Evolutionary conservation across 1,140 invertebrate genomes (phyloP).

Genomic region (Saxidomus purpurata): DNA sequence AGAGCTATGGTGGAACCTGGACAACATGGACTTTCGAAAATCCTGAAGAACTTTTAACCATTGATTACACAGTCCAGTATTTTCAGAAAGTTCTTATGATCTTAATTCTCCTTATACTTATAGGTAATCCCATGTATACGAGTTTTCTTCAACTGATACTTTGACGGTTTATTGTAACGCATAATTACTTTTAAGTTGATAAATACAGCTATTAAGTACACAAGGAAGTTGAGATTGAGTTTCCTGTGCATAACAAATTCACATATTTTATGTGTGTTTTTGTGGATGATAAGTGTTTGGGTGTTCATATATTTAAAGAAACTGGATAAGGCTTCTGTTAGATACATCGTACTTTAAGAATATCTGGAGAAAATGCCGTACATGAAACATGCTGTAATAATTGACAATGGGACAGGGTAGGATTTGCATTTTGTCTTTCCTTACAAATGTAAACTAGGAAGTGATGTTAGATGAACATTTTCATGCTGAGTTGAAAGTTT

Average conservation of each 20-base stretch:
- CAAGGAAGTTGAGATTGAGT: slow-evolving; percentile 27
- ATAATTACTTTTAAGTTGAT: slow-evolving; percentile 28
- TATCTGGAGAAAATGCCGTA: slow-evolving; percentile 53
- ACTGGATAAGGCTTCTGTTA: slow-evolving; percentile 30
- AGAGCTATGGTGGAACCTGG: too few species aligned
- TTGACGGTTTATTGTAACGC: too few species aligned
- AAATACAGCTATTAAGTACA: not conserved
- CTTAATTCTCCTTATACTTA: too few species aligned
- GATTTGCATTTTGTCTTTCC: slow-evolving; percentile 1
- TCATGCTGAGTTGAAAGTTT: too few species aligned
- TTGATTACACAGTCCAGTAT: too few species aligned
- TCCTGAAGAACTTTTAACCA: too few species aligned
- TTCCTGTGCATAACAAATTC: not conserved
- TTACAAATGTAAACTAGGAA: too few species aligned
- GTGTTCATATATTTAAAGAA: not conserved
- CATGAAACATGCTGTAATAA: slow-evolving; percentile 96
- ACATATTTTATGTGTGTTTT: slow-evolving; percentile 23
- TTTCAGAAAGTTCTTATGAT: too few species aligned
- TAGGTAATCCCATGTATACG: too few species aligned
- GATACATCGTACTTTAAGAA: not conserved
- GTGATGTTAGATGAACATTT: too few species aligned
- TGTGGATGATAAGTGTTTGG: not conserved
- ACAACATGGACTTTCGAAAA: too few species aligned
- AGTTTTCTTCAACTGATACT: too few species aligned
- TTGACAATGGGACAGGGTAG: slow-evolving; percentile 99